Conservation (phyloP, 1,140 invertebrate genomes). For the Colletes latitarsis region DNA sequence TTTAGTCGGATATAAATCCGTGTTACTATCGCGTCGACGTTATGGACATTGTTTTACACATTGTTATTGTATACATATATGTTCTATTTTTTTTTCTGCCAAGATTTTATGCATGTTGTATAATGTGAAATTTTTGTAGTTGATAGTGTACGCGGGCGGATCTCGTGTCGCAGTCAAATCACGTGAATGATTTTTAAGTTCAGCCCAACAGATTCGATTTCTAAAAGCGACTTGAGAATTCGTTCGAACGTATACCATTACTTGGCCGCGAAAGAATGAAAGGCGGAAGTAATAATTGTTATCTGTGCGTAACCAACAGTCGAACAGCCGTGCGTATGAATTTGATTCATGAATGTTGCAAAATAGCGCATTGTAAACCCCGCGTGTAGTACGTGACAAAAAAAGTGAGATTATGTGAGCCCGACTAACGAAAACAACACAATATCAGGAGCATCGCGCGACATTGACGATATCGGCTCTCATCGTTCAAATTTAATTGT, state of each 20-base stretch:
- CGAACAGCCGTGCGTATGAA: neutral
- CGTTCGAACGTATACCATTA: neutral
- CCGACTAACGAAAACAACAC: neutral
- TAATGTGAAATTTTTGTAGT: slow-evolving; percentile 45
- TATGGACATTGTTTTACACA: slow-evolving; percentile 40
- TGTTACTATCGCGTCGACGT: slow-evolving; percentile 26
- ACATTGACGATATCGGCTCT: neutral
- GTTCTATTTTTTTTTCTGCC: slow-evolving; percentile 25
- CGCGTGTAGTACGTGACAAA: neutral
- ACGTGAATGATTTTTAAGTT: slow-evolving; percentile 5
- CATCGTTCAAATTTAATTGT: slow-evolving; percentile 4
- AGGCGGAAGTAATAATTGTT: slow-evolving; percentile 16
- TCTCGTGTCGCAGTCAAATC: slow-evolving; percentile 2
- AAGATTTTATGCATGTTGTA: slow-evolving; percentile 49
- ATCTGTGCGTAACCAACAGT: slow-evolving; percentile 8
- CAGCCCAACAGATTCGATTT: neutral
- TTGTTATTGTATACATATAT: slow-evolving; percentile 46
- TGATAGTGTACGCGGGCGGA: neutral
- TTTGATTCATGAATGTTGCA: neutral
- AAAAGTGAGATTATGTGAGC: neutral
- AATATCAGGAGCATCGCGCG: neutral
- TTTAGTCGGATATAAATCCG: neutral
- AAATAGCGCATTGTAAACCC: neutral
- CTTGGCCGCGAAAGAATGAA: neutral
- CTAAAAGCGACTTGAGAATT: slow-evolving; percentile 5